Conservation (phyloP, 2,113 vertebrate species). For the Platichthys flesus region DNA sequence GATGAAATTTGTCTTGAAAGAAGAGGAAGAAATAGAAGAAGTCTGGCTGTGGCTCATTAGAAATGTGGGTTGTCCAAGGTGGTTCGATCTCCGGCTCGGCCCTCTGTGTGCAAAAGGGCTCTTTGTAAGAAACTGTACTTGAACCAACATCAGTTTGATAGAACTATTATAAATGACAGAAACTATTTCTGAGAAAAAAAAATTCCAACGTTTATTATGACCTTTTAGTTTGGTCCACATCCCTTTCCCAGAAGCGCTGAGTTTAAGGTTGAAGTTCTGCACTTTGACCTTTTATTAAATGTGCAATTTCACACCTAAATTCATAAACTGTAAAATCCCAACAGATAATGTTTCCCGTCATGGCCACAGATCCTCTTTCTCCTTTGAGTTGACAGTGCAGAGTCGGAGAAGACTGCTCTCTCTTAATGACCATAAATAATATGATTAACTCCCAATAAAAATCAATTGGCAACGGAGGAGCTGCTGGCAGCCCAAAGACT, state of each 20-base stretch:
- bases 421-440: slow-evolving; percentile 74
- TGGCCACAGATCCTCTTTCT: slow-evolving; percentile 21
- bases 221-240: too few species aligned
- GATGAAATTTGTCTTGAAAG: too few species aligned
- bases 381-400: slow-evolving; percentile 43
- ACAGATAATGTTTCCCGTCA: slow-evolving; percentile 18
- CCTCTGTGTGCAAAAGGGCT: too few species aligned
- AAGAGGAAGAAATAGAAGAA: too few species aligned
- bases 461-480: slow-evolving; percentile 61
- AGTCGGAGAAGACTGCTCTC: slow-evolving; percentile 34
- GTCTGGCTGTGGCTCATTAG: too few species aligned
- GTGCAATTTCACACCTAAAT: slow-evolving; percentile 44
- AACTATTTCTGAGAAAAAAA: too few species aligned
- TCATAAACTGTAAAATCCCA: slow-evolving; percentile 14
- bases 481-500: slow-evolving; percentile 58
- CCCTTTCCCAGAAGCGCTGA: background rate
- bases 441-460: slow-evolving; percentile 70
- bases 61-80: too few species aligned
- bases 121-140: too few species aligned
- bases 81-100: too few species aligned
- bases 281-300: slow-evolving; percentile 18
- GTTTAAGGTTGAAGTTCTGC: slow-evolving; percentile 14
- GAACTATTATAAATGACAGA: too few species aligned
- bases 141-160: too few species aligned
- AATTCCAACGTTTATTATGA: too few species aligned